Evolutionary conservation across 2,888 invertebrate species (phyloP), one percentile per base, ranked within the genome.

Genomic region (Mallateleia sp.): DNA sequence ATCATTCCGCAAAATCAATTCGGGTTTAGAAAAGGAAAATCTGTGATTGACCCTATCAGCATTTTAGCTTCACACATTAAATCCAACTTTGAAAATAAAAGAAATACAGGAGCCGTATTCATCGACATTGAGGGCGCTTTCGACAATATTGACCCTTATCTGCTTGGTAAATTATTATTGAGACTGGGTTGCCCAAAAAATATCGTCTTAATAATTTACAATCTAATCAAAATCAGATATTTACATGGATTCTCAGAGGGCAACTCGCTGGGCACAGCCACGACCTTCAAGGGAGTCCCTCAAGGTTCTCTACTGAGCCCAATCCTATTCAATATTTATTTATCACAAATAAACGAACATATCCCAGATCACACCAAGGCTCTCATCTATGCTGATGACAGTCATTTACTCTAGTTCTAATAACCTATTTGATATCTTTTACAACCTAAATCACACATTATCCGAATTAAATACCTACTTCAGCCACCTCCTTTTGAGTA

Each of bases 121-220:
- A 9, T 77, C 0, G 66, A 77, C n/a, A 11, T 75, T 0, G 54
- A 75, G 20, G 52, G 64, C 7, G 75, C 75, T 14, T 75, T 75
- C 38, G 54, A 75, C 11, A 75, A 75, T 14, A 54, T 75, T 0
- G 64, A 64, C 18, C 62, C 64, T 8, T 75, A 38, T 34, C 15
- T 64, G 1, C 15, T 75, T 7, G 22, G 38, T 18, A 75, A 64
- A 34, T 24, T 75, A 2, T 1, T 64, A 0, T 24, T 64, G 1
- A 38, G 54, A 28, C 0, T 58, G 0, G 22, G 50, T 9, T 47
- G 47, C 9, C 72, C 47, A 1, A 69, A 34, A 22, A 2, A 22
- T 14, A 8, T 52, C 0, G 60, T 50, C 8, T n/a, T 28, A 5
- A 8, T 72, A 14, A 60, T 72, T 32, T 72, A 45, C 20, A 60